Base-by-base conservation (phyloP, 2,888 invertebrate genomes). In the Sphaeridia pumilis region DNA sequence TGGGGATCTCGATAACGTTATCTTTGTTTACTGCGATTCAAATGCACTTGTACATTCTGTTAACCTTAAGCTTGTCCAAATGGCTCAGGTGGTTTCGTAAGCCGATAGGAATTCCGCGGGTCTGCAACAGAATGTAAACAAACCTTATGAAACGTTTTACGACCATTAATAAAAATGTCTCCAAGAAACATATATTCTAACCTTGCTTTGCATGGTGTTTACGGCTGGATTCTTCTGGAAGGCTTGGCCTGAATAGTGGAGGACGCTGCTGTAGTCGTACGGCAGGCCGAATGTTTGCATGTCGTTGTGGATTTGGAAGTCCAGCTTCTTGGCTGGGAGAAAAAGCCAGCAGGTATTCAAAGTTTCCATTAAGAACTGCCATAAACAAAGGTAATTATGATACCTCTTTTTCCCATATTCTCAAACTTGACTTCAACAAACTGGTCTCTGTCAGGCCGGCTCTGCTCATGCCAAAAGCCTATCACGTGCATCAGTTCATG, bases 391-490 rank as follows among this genome's bases (percentile, higher is more conserved):
- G n/a, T n/a, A n/a, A n/a, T 31, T 31, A 7, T 10, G 7, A 10
- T 14, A 38, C 38, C 38, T 38, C 12, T 5, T 38, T 38, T 38
- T 20, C 17, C 20, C 5, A 17, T 5, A 17, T 38, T 38, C 12
- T 5, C 4, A 14, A 5, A 17, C 7, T 5, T 17, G 5, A 38
- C 17, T 31, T 38, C 5, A 17, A 38, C 17, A 20, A 17, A 38
- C 10, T 38, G 7, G 17, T 38, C 17, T 17, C 38, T 5, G 17
- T 38, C 38, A 38, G 38, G 38, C 12, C 38, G 38, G 17, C 20
- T 38, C 20, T 38, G 38, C 17, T 38, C 38, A 38, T 38, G 38
- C 38, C 38, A 38, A 38, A 38, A 38, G 12, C 38, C 38, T 5
- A 38, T 17, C 4, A 20, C 38, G 20, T 38, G 38, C 38, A 38